phyloP scores from a whole-genome alignment of 1,140 invertebrate genomes.

The Camponotus vicinus region DNA sequence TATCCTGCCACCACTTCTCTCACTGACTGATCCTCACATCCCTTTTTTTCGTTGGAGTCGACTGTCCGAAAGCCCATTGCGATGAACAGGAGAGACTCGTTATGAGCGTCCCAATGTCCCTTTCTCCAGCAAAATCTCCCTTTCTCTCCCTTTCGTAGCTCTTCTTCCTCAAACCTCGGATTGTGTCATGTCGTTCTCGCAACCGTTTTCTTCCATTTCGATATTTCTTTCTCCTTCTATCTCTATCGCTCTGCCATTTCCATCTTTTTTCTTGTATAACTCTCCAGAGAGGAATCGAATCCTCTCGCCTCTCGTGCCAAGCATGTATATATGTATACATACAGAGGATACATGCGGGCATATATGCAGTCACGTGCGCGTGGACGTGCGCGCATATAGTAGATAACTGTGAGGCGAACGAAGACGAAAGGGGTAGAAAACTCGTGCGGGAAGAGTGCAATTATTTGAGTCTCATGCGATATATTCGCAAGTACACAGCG shows the following conservation, averaged over 20 bases:
- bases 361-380: constrained; percentile 53
- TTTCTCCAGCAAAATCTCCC: constrained; percentile 46
- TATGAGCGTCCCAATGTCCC: constrained; percentile 74
- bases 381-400: not conserved
- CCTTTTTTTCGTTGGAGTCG: constrained; percentile 50
- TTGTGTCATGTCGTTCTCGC: constrained; percentile 39
- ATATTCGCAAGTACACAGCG: constrained; percentile 48
- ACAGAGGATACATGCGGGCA: constrained; percentile 47
- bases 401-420: not conserved
- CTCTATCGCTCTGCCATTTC: not conserved
- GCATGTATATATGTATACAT: constrained; percentile 60
- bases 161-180: constrained; percentile 54
- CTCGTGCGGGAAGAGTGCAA: constrained; percentile 58
- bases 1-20: constrained; percentile 34
- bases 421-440: constrained; percentile 12
- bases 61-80: constrained; percentile 70
- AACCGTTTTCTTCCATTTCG: constrained; percentile 46
- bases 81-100: constrained; percentile 76
- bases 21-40: constrained; percentile 48
- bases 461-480: constrained; percentile 58
- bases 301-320: constrained; percentile 58
- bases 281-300: constrained; percentile 70
- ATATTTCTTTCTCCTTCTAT: not conserved
- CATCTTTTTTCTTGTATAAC: constrained; percentile 73
- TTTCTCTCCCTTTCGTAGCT: constrained; percentile 20